Conservation (phyloP, 2,113 vertebrate species). For the Catharus fuscescens region DNA sequence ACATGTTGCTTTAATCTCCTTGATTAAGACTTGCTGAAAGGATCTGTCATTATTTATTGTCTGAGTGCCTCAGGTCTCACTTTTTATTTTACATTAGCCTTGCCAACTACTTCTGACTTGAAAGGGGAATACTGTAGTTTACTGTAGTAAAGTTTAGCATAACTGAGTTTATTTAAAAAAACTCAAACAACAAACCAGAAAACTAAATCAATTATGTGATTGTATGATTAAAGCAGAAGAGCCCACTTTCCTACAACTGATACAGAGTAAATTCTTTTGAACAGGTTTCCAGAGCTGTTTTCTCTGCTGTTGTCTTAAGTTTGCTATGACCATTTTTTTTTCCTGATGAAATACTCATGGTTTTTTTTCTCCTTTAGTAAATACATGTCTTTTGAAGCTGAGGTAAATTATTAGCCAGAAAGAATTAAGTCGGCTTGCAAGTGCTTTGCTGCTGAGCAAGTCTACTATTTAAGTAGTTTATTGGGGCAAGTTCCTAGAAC, state of each 20-base stretch:
- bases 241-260: neutral
- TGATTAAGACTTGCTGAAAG: slow-evolving; percentile 91
- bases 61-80: slow-evolving; percentile 69
- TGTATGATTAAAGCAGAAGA: slow-evolving; percentile 47
- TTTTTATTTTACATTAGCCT: slow-evolving; percentile 66
- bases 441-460: slow-evolving; percentile 40
- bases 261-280: slow-evolving; percentile 24
- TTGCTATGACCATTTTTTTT: neutral
- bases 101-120: slow-evolving; percentile 49
- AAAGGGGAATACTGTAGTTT: slow-evolving; percentile 48
- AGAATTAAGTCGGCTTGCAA: slow-evolving; percentile 44
- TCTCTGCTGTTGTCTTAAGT: neutral
- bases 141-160: slow-evolving; percentile 36
- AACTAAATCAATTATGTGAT: slow-evolving; percentile 41
- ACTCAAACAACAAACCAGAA: neutral
- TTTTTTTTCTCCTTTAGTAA: slow-evolving; percentile 3
- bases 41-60: slow-evolving; percentile 82
- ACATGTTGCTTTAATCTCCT: slow-evolving; percentile 84
- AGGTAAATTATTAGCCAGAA: slow-evolving; percentile 32
- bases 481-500: neutral
- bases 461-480: slow-evolving; percentile 48
- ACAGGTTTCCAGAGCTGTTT: neutral
- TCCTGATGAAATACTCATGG: neutral
- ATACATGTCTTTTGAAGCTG: neutral
- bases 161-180: slow-evolving; percentile 25